Percentiles rank a stretch among this genome's conserved stretches.
Evolutionary conservation across 37 sponge, comb jelly and placozoan genomes (phyloP).

Genomic region (Axinella damicornis): DNA sequence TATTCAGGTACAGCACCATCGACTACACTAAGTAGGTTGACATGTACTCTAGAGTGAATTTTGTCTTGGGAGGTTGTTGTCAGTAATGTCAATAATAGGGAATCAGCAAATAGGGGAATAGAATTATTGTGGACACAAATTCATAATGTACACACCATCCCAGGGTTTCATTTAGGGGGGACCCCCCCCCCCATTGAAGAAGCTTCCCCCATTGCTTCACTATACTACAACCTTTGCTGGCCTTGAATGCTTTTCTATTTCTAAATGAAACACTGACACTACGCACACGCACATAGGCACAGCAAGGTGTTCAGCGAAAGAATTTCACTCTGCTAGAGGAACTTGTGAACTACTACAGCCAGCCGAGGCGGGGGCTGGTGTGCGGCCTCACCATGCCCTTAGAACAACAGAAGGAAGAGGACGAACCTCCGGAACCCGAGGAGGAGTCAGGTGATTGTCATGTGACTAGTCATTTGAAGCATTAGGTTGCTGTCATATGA

Average conservation of each 20-base stretch:
- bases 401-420: conserved; percentile 48
- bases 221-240: too few species aligned
- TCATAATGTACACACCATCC: too few species aligned
- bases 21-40: background rate
- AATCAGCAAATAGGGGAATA: background rate
- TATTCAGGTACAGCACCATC: conserved; percentile 71
- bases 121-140: too few species aligned
- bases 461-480: background rate
- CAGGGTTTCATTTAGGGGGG: too few species aligned
- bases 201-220: too few species aligned
- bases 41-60: too few species aligned
- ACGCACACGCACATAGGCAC: conserved; percentile 49
- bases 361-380: conserved; percentile 71
- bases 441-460: conserved; percentile 49
- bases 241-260: background rate
- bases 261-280: conserved; percentile 2
- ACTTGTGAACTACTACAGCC: conserved; percentile 69
- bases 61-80: too few species aligned
- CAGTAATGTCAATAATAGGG: too few species aligned
- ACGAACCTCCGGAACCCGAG: conserved; percentile 32
- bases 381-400: conserved; percentile 68
- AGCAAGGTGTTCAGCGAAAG: conserved; percentile 64
- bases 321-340: conserved; percentile 63
- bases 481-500: too few species aligned
- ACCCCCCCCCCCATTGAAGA: too few species aligned